A percentile compares a stretch with the other conserved stretches of the same genome.
Evolutionary conservation across 2,797 vertebrate genomes (phyloP).

Genomic region (Eulemur albifrons): DNA sequence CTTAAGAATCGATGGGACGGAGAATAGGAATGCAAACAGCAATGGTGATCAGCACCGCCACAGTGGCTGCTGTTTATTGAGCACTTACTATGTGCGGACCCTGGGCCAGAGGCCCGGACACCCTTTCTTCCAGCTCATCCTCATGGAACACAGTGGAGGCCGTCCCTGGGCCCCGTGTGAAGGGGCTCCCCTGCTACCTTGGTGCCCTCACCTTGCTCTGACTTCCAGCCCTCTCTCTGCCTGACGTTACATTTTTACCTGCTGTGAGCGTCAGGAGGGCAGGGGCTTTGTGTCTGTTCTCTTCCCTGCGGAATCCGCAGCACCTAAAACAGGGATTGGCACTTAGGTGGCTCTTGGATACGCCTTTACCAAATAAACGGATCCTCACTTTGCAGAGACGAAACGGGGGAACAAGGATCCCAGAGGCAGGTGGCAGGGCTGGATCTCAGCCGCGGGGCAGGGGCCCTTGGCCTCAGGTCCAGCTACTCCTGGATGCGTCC

Average conservation of each 20-base stretch:
- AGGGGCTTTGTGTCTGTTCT: neutral
- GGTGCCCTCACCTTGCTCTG: neutral
- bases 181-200: accelerated
- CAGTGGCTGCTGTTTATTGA: accelerated
- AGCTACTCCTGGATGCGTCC: neutral
- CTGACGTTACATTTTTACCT: accelerated
- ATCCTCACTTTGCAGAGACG: accelerated
- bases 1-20: neutral
- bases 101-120: accelerated
- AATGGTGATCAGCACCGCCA: accelerated
- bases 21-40: accelerated
- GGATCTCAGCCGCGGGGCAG: no score
- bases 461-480: neutral
- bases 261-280: neutral
- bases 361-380: neutral
- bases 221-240: neutral
- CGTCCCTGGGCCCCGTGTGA: accelerated
- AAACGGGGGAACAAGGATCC: neutral
- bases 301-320: neutral
- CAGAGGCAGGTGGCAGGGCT: neutral
- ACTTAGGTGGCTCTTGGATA: neutral
- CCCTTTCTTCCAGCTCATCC: accelerated
- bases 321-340: neutral
- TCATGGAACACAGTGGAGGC: neutral
- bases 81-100: neutral